Percentiles rank a stretch among this genome's conserved stretches.
phyloP scores from a whole-genome alignment of 1,140 invertebrate genomes.

The Eubasilissa regina region DNA sequence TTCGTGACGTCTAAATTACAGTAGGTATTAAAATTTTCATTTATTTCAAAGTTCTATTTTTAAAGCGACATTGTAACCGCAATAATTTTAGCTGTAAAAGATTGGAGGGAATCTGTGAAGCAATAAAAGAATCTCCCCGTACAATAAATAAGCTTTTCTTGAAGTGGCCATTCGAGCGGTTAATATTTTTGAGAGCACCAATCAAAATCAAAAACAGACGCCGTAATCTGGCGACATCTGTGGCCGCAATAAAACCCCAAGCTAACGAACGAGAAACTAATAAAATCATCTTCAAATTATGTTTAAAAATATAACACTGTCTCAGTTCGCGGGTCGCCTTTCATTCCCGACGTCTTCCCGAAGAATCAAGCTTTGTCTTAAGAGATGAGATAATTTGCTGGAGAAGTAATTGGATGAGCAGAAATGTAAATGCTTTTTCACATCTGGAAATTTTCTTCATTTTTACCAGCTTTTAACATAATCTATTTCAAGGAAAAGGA shows the following conservation, averaged over 20 bases:
- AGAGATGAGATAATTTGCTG: neutral
- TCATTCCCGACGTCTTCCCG: neutral
- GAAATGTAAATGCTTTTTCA: neutral
- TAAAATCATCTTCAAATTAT: conserved; percentile 31
- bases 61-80: conserved; percentile 11
- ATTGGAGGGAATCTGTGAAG: conserved; percentile 11
- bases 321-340: conserved; percentile 6
- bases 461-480: too few relatives aligned
- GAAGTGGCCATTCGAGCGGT: conserved; percentile 31
- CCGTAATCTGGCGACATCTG: conserved; percentile 37
- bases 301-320: conserved; percentile 16
- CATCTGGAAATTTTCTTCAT: too few relatives aligned
- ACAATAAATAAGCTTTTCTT: conserved; percentile 25
- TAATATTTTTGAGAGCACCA: conserved; percentile 34
- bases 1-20: too few relatives aligned
- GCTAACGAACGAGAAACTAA: conserved; percentile 33
- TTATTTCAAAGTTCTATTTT: conserved; percentile 11
- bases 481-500: too few relatives aligned
- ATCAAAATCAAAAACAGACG: conserved; percentile 40
- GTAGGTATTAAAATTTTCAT: neutral
- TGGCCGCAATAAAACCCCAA: conserved; percentile 15
- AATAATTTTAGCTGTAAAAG: conserved; percentile 17
- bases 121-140: conserved; percentile 31
- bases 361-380: conserved; percentile 2
- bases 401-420: conserved; percentile 18